Conservation (phyloP, 1,140 invertebrate species). For the Drosophila serrata region DNA sequence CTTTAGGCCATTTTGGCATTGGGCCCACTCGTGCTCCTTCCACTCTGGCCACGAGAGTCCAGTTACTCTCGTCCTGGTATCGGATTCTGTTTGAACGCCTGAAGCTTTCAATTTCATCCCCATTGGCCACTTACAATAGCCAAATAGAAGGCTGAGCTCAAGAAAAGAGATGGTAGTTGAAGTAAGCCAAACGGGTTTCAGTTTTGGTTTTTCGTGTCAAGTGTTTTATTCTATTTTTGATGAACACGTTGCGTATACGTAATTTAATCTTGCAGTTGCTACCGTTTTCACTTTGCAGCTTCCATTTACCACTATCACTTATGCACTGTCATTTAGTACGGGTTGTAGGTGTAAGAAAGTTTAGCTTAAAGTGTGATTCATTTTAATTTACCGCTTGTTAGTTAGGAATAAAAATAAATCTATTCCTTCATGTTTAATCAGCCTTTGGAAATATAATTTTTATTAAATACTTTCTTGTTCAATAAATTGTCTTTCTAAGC, state of each 20-base stretch:
- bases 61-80: constrained; percentile 28
- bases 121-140: constrained; percentile 51
- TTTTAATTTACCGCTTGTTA: background rate
- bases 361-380: background rate
- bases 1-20: constrained; percentile 23
- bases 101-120: constrained; percentile 60
- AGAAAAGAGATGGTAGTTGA: background rate
- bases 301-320: constrained; percentile 16
- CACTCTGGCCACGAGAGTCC: constrained; percentile 4
- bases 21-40: background rate
- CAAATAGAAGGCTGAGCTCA: constrained; percentile 4
- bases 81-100: constrained; percentile 36
- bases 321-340: constrained; percentile 40
- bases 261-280: constrained; percentile 30
- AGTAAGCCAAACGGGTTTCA: constrained; percentile 29
- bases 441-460: background rate
- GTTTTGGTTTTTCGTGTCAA: constrained; percentile 25
- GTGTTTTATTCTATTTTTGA: constrained; percentile 35
- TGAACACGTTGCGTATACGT: constrained; percentile 52
- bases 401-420: background rate
- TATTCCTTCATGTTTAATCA: background rate
- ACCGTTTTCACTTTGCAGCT: constrained; percentile 2
- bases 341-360: background rate
- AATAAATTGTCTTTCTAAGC: background rate
- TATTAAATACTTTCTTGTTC: background rate